phyloP scores from a whole-genome alignment of 2,113 vertebrate species.

The Lamprologus lemairii region DNA sequence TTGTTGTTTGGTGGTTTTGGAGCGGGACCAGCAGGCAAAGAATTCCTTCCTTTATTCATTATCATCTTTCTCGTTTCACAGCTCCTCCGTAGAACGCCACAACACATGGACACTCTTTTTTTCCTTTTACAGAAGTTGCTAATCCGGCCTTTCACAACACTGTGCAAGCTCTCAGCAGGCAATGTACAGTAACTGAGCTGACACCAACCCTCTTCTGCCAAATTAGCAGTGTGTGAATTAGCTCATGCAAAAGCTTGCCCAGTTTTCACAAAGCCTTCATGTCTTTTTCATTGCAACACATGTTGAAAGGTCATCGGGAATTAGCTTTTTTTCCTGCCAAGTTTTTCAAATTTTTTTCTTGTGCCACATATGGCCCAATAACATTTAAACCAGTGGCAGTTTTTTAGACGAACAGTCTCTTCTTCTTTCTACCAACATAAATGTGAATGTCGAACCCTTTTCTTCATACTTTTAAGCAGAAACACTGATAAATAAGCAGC shows the following conservation, averaged over 20 bases:
- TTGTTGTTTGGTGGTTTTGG: conserved; percentile 18
- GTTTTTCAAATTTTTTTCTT: background rate
- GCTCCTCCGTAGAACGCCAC: background rate
- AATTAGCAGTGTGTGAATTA: conserved; percentile 19
- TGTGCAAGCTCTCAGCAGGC: conserved; percentile 1
- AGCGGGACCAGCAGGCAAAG: background rate
- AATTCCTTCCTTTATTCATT: conserved; percentile 15
- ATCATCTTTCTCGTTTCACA: background rate
- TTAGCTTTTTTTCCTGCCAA: background rate
- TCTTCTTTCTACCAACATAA: background rate
- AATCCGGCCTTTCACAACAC: conserved; percentile 28
- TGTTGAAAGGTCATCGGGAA: background rate
- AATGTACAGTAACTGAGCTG: background rate
- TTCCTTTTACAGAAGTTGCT: background rate
- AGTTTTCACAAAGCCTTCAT: background rate
- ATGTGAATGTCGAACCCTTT: background rate
- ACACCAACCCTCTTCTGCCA: conserved; percentile 1
- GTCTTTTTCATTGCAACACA: background rate
- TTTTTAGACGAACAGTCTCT: background rate
- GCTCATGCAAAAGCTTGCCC: background rate
- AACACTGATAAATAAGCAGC: background rate
- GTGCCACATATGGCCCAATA: background rate
- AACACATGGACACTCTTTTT: background rate
- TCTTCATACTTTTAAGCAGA: background rate
- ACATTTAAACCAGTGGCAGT: background rate